These are phyloP conservation scores for Archocentrus centrarchus DNA, from an alignment of 2,113 vertebrate genomes.

Conservation along the genomic window DNA sequence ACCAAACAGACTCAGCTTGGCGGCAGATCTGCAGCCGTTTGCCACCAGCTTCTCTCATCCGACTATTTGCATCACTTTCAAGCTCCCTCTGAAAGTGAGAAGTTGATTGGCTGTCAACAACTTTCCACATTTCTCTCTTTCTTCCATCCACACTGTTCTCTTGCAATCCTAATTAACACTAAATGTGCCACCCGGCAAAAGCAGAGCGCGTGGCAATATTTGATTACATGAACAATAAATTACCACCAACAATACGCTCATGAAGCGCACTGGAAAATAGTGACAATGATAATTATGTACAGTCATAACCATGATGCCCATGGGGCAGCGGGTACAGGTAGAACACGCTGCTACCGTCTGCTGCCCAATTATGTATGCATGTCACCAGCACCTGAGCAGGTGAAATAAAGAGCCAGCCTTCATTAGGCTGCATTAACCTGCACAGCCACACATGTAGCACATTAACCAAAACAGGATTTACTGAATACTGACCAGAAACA, in stretches of 20 bases:
- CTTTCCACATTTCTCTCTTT: conserved; percentile 67
- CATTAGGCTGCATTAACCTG: neutral
- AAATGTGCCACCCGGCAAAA: conserved; percentile 77
- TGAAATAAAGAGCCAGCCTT: conserved; percentile 22
- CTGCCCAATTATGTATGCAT: conserved; percentile 33
- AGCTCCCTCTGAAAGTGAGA: conserved; percentile 70
- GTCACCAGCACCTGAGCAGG: conserved; percentile 57
- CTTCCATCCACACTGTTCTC: conserved; percentile 65
- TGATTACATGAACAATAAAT: conserved; percentile 85
- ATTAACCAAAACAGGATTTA: neutral
- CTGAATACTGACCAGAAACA: neutral
- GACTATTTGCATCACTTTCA: conserved; percentile 56
- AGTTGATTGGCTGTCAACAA: conserved; percentile 85
- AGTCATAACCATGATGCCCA: conserved; percentile 70
- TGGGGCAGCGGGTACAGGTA: conserved; percentile 54
- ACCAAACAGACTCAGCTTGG: conserved; percentile 60
- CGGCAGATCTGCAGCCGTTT: conserved; percentile 56
- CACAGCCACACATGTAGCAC: neutral
- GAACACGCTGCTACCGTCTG: conserved; percentile 19
- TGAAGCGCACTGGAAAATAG: conserved; percentile 62
- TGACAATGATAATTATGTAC: conserved; percentile 76
- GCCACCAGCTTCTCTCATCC: conserved; percentile 54
- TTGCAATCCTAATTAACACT: conserved; percentile 80
- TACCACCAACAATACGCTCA: conserved; percentile 81
- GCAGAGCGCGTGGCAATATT: conserved; percentile 78